Evolutionary conservation across 2,888 invertebrate species (phyloP).

Genomic region (Ommatoiulus sabulosus): DNA sequence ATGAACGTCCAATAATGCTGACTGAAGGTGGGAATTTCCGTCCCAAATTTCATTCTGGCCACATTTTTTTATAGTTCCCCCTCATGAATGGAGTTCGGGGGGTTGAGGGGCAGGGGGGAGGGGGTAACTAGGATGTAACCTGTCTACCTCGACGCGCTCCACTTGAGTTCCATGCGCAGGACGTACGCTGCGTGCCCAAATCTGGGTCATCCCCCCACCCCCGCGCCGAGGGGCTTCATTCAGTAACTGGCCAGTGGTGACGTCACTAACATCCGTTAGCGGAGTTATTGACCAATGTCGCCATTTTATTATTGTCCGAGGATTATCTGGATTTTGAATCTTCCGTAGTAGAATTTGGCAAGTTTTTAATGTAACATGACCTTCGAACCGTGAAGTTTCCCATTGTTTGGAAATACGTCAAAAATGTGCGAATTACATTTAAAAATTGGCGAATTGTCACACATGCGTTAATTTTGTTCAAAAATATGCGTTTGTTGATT

Average conservation of each 20-base stretch:
- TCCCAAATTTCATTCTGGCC: not conserved
- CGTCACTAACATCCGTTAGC: not conserved
- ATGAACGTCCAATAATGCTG: not conserved
- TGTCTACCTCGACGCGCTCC: constrained; percentile 34
- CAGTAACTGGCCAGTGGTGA: not conserved
- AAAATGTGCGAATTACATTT: too few species aligned
- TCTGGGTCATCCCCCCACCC: constrained; percentile 16
- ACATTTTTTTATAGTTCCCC: not conserved
- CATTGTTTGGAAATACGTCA: too few species aligned
- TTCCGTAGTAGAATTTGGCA: not conserved
- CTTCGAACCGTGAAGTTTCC: too few species aligned
- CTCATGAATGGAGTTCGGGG: constrained; percentile 15
- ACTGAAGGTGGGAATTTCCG: constrained; percentile 34
- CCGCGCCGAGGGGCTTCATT: not conserved
- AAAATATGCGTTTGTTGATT: too few species aligned
- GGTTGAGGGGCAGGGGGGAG: too few species aligned
- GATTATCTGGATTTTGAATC: not conserved
- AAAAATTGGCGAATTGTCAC: too few species aligned
- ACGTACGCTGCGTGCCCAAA: constrained; percentile 11
- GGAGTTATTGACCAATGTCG: not conserved
- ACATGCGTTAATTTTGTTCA: too few species aligned
- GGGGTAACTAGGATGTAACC: constrained; percentile 20
- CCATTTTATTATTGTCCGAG: too few species aligned
- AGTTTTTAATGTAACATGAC: too few species aligned
- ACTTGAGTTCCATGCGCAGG: constrained; percentile 34